These are phyloP conservation scores for Synaphobranchus kaupii DNA, from an alignment of 2,797 vertebrate genomes.

Conservation along the genomic window DNA sequence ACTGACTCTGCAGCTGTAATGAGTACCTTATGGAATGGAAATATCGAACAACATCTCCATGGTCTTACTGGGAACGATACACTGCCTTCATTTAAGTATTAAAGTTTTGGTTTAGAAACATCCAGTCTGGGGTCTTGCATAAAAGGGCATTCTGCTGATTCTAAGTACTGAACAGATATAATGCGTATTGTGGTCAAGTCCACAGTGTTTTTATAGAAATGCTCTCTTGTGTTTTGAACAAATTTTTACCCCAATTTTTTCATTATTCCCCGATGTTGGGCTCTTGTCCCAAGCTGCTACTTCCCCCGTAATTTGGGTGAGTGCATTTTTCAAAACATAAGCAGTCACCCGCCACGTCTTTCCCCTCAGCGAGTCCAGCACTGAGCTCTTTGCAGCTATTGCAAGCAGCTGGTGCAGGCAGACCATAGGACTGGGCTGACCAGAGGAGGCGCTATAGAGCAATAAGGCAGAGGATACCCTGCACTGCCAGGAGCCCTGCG, in stretches of 20 bases:
- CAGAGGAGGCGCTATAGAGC: too few relatives aligned
- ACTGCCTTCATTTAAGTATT: slow-evolving; percentile 62
- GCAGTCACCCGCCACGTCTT: too few relatives aligned
- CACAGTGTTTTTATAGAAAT: neutral
- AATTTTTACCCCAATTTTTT: neutral
- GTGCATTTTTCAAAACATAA: neutral
- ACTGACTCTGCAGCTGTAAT: slow-evolving; percentile 59
- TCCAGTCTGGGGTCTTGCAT: neutral
- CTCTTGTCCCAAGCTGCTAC: neutral
- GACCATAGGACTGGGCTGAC: too few relatives aligned
- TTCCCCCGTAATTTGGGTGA: neutral
- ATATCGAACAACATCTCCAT: slow-evolving; percentile 59
- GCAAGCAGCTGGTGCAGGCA: too few relatives aligned
- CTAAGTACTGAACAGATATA: neutral
- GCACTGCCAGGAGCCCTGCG: too few relatives aligned
- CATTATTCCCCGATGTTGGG: neutral
- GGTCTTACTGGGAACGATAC: slow-evolving; percentile 56
- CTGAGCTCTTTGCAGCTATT: too few relatives aligned
- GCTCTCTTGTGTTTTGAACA: neutral
- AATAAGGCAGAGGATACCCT: too few relatives aligned
- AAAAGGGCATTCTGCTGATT: neutral
- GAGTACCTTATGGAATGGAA: slow-evolving; percentile 67
- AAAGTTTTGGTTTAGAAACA: slow-evolving; percentile 51
- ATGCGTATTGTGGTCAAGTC: neutral
- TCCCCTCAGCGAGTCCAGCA: too few relatives aligned